Evolutionary conservation across 2,113 vertebrate genomes (phyloP), one percentile per base, ranked within the genome.

Genomic region (Siniperca knerii): DNA sequence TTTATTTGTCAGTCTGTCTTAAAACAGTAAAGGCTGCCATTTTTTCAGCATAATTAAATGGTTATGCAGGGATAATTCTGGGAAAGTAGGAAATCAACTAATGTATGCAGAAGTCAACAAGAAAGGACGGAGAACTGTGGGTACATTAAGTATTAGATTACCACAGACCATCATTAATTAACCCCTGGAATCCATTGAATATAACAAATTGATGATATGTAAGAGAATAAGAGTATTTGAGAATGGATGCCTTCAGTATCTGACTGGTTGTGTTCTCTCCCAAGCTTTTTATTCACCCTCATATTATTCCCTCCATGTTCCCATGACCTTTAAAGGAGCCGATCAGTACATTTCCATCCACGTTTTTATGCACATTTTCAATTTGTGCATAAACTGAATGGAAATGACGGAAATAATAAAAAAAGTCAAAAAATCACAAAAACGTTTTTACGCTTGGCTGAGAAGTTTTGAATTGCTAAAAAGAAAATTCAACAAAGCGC

Each of bases 251-350:
- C 42, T 48, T 55, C 66, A 60, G 40, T n/a, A n/a, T 76, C 35
- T 52, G 61, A 67, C 6, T 25, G 6, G 7, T 11, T 16, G n/a
- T 20, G 74, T 76, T 50, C 23, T 46, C 2, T 46, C 44, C 44
- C 18, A 60, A 58, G 40, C 8, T 18, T 61, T 48, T 37, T 35
- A 16, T 21, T 65, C 40, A 15, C 20, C 25, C 57, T 65, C 58
- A 12, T 54, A n/a, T 85, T 87, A 82, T 69, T 83, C 66, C 55
- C 82, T 76, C 60, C 76, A 82, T 83, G 77, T 70, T 75, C 23
- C 15, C 60, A 42, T 77, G 72, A 60, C 13, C 8, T 60, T 60
- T 48, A 29, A 75, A 33, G n/a, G n/a, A 70, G n/a, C 37, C 20
- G 7, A 3, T 13, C 20, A 29, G 16, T 29, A 3, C 1, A 0